Evolutionary conservation across 2,113 vertebrate species (phyloP), one percentile per base, ranked within the genome.

Genomic region (Neodontobutis hainanensis): DNA sequence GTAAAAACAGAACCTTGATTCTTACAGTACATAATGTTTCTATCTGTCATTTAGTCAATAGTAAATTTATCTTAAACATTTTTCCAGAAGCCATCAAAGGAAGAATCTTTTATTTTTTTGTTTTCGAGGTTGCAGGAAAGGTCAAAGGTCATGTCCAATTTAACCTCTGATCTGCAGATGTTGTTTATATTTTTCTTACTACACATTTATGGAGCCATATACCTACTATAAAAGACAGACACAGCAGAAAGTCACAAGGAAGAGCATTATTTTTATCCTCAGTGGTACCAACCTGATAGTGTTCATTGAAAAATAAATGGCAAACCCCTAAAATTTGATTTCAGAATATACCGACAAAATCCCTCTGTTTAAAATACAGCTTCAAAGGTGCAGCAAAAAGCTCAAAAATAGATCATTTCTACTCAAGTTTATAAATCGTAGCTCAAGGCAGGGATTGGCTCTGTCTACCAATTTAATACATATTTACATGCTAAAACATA

Each of bases 401-500:
- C 81, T 80, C 70, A 71, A 62, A 57, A 77, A 81, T 72, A 58
- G 63, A 67, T 83, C 84, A 73, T 86, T 81, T 82, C 73, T 80
- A 84, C 80, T 80, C 65, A 81, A 16, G 60, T 72, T 73, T 63
- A 50, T 45, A 78, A 86, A 79, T 71, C 67, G 83, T 75, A 42
- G 84, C 90, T 87, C 75, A 62, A 87, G 90, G 92, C 88, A 65
- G 81, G 80, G 86, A 90, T 91, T 90, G 84, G 89, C 81, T 87
- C 81, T 50, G 69, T 90, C 86, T 89, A 60, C 85, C 80, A 75
- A 79, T 89, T 89, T 90, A 87, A 91, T 86, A 88, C 87, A 91
- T 82, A 91, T 92, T 91, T 90, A 92, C 89, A 92, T 89, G 88
- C 88, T 90, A 85, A 91, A 92, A 92, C 89, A 92, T 64, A 88